Base-by-base conservation (phyloP, 2,888 invertebrate genomes). In the Pemphredon lugubris region DNA sequence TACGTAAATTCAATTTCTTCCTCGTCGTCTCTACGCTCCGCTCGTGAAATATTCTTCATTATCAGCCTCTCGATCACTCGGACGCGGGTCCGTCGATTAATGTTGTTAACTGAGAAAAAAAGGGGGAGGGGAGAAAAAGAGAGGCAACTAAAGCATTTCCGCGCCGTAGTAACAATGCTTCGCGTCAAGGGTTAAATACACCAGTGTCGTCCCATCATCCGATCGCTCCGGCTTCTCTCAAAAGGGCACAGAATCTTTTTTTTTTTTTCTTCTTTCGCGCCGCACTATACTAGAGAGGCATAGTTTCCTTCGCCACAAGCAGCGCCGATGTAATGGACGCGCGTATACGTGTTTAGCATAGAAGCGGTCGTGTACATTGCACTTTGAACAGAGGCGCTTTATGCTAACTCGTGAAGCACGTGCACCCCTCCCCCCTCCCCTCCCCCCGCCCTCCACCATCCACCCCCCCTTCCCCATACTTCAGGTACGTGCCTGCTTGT, bases 401-500 rank as follows among this genome's bases (percentile, higher is more conserved):
- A 45, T 63, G 66, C 59, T 48, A 34, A 48, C 72, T 59, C 60
- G 55, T 47, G 59, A 40, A 73, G 64, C 60, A 55, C 64, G 57
- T 39, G 69, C 58, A 47, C 30, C 57, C 37, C 18, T 47, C 6
- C 20, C 11, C 53, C 37, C 20, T n/a, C 18, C 48, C 6, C 20
- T 7, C 53, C 37, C 20, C n/a, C n/a, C n/a, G n/a, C n/a, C n/a
- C n/a, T n/a, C n/a, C n/a, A n/a, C 57, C 37, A 14, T 47, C 6
- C 20, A 7, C 53, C 37, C 20, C 30, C 57, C 37, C 18, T 47
- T 7, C 20, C 11, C 53, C 37, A 16, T 51, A 21, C 69, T 58
- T 44, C 50, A 50, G 54, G 21, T 69, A 69, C 61, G 61, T 71
- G 76, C 57, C 58, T 50, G 75, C 69, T 61, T 70, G 70, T 73